These are phyloP conservation scores for Arrhamphus sclerolepis DNA, from an alignment of 2,797 vertebrate species.

Conservation along the genomic window DNA sequence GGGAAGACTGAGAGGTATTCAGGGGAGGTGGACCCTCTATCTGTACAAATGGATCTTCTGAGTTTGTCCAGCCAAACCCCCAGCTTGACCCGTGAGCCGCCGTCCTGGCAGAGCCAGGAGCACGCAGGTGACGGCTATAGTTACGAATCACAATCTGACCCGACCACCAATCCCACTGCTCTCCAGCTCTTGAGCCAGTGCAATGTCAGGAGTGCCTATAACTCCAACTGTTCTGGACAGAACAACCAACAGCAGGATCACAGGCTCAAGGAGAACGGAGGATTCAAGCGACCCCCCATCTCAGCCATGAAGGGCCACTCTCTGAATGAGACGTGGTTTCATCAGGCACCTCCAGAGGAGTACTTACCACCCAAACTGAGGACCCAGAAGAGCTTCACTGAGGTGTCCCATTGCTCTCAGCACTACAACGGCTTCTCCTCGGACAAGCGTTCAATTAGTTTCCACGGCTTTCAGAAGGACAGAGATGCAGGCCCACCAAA, in stretches of 20 bases:
- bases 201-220: constrained; percentile 90
- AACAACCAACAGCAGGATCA: constrained; percentile 81
- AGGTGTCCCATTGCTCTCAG: constrained; percentile 79
- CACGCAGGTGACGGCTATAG: constrained; percentile 78
- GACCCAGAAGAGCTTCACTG: constrained; percentile 92
- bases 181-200: constrained; percentile 96
- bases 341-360: constrained; percentile 84
- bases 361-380: constrained; percentile 88
- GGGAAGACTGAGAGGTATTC: constrained; percentile 85
- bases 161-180: constrained; percentile 74
- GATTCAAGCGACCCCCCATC: constrained; percentile 86
- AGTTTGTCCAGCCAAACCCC: constrained; percentile 96
- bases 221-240: constrained; percentile 76
- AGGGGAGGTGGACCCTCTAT: constrained; percentile 93
- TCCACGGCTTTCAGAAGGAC: constrained; percentile 90
- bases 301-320: constrained; percentile 90
- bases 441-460: constrained; percentile 89
- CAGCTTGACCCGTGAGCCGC: constrained; percentile 90
- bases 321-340: constrained; percentile 89
- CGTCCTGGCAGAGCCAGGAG: constrained; percentile 91
- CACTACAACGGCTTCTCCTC: constrained; percentile 84
- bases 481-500: constrained; percentile 73
- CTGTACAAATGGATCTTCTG: constrained; percentile 97
- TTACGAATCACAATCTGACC: constrained; percentile 85
- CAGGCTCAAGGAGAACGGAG: constrained; percentile 86